Base-by-base conservation (phyloP, 2,888 invertebrate species). In the Celastrina argiolus region DNA sequence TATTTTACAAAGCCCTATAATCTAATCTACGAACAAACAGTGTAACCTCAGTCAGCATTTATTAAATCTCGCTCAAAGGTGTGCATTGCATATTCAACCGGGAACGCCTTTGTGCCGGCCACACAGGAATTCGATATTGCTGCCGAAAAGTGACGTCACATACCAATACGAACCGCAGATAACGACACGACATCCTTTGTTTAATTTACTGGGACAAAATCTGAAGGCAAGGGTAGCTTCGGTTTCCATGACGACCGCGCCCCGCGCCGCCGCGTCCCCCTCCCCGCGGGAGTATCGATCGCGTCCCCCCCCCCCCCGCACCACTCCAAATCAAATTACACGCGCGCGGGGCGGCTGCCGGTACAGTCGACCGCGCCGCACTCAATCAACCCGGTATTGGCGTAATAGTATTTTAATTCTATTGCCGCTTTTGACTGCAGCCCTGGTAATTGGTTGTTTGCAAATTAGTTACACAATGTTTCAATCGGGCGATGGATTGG, bases 321-420 rank as follows among this genome's bases (percentile, higher is more conserved):
- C 82, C 83, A 83, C 88, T 85, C 89, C 88, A 90, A 90, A 90
- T 90, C 89, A 88, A 90, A 89, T 89, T 89, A 89, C 90, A 87
- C 85, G 85, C 85, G 80, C 78, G 75, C 74, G 74, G 73, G 73
- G 71, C 73, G 73, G 74, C 74, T 75, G 73, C 70, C 70, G 72
- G 70, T 71, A 72, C 67, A 68, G 68, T 68, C 69, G 68, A 69
- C 74, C 72, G 72, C 71, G 70, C 72, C 71, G 71, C 69, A 70
- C 76, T 87, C 86, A 87, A 89, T 89, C 88, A 88, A 88, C 86
- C 85, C 84, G 84, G 84, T 87, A 87, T 86, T 79, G 84, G 80
- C 82, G 82, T 87, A 88, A 88, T 88, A 87, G 88, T 87, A 89
- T 90, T 89, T 89, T 88, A 88, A 90, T 88, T 88, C 83, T 82